Base-by-base conservation (phyloP, 2,797 vertebrate genomes). In the Danio tinwini region DNA sequence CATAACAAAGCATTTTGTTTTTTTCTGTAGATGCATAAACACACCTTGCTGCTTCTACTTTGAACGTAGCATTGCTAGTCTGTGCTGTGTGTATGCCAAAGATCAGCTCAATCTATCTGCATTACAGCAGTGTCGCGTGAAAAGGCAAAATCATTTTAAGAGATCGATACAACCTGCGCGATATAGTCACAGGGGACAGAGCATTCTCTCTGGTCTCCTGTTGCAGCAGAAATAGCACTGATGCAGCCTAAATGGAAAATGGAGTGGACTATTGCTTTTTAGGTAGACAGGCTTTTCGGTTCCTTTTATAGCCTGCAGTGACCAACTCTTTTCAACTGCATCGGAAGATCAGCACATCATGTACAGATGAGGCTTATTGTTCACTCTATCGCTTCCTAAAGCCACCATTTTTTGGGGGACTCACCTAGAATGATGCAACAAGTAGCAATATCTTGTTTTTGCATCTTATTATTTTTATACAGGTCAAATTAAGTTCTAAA, bases 141-240 rank as follows among this genome's bases (percentile, higher is more conserved):
- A 83, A 85, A 79, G 81, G 65, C 65, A 21, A 79, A 83, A 85
- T 85, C 71, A 83, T 79, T 85, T 45, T 56, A 76, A 69, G 69
- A 56, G 73, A 85, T 85, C 19, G 80, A 84, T 85, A 82, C 21
- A 68, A 77, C 69, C 76, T 65, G 56, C 1, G 16, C 5, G 42
- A 76, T 71, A 21, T 8, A 39, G 68, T 49, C 62, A 53, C 56
- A 13, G 17, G 62, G 61, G 69, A 69, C 68, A 39, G 67, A 55
- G 59, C 21, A 59, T 58, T 81, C 79, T 79, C n/a, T 10, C 59
- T 39, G 42, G n/a, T 52, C 52, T 83, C 69, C 63, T 68, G 55
- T 81, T 85, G 71, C 76, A 78, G 75, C 56, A 70, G 69, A 72
- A 67, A 79, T 76, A 85, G 76, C 61, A 62, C n/a, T 62, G 42